Conservation (phyloP, 1,140 invertebrate genomes). For the Arctopsyche grandis region DNA sequence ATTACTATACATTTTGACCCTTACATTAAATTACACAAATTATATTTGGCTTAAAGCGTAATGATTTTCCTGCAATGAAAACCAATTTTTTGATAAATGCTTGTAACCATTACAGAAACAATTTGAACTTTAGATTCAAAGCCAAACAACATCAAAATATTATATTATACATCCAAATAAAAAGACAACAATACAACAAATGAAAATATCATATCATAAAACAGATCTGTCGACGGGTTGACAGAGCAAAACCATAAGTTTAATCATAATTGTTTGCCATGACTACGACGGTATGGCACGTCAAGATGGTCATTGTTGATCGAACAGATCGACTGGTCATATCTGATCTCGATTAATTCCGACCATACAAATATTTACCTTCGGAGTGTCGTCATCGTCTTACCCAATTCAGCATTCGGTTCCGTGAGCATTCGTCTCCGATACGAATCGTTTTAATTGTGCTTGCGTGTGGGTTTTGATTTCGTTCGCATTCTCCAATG, state of each 20-base stretch:
- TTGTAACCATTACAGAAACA: too few species aligned
- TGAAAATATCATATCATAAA: background rate
- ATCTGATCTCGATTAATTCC: constrained; percentile 30
- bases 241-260: background rate
- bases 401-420: background rate
- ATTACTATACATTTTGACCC: too few species aligned
- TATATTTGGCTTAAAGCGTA: too few species aligned
- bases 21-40: too few species aligned
- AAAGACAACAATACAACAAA: too few species aligned
- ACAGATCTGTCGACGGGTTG: background rate
- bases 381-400: background rate
- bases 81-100: too few species aligned
- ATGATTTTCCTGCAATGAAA: too few species aligned
- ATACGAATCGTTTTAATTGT: background rate
- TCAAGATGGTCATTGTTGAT: background rate
- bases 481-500: background rate
- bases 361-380: constrained; percentile 26
- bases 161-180: too few species aligned
- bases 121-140: too few species aligned
- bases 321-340: background rate
- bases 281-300: background rate
- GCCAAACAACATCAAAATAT: too few species aligned
- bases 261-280: constrained; percentile 11
- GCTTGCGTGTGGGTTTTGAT: background rate
- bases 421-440: background rate